Conservation (phyloP, 2,797 vertebrate species). For the Melanotaenia boesemani region DNA sequence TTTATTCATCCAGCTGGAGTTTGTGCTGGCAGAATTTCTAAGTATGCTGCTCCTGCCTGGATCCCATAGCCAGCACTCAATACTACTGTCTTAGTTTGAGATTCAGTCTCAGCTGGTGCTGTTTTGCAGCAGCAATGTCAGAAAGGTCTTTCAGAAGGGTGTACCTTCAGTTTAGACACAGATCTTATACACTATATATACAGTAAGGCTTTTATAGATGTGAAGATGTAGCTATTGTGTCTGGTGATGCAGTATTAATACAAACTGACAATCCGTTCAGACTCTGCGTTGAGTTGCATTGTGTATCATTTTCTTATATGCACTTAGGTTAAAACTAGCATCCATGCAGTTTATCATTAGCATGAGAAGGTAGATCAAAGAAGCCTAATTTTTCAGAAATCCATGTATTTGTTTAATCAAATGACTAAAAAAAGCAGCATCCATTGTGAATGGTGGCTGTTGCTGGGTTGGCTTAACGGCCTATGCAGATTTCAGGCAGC, state of each 20-base stretch:
- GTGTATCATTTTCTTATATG: too few species aligned
- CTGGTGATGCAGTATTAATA: not conserved
- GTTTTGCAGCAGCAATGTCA: not conserved
- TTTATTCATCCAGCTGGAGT: not conserved
- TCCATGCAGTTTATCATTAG: conserved; percentile 11
- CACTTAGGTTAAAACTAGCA: not conserved
- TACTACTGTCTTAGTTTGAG: conserved; percentile 6
- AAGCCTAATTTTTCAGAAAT: conserved; percentile 19
- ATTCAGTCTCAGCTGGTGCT: not conserved
- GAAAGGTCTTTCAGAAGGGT: not conserved
- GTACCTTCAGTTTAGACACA: not conserved
- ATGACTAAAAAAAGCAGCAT: conserved; percentile 30
- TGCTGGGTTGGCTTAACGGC: conserved; percentile 39
- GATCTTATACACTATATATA: not conserved
- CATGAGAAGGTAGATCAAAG: conserved; percentile 22
- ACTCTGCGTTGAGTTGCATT: not conserved
- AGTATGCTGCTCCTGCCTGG: conserved; percentile 14
- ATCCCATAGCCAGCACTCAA: not conserved
- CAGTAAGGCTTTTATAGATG: not conserved
- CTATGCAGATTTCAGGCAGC: conserved; percentile 61
- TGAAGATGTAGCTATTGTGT: not conserved
- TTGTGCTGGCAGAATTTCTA: conserved; percentile 2
- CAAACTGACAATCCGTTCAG: not conserved
- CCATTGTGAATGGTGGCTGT: conserved; percentile 19
- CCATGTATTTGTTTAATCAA: conserved; percentile 18